phyloP scores from a whole-genome alignment of 2,888 invertebrate species.

The Synanthedon andrenaeformis region DNA sequence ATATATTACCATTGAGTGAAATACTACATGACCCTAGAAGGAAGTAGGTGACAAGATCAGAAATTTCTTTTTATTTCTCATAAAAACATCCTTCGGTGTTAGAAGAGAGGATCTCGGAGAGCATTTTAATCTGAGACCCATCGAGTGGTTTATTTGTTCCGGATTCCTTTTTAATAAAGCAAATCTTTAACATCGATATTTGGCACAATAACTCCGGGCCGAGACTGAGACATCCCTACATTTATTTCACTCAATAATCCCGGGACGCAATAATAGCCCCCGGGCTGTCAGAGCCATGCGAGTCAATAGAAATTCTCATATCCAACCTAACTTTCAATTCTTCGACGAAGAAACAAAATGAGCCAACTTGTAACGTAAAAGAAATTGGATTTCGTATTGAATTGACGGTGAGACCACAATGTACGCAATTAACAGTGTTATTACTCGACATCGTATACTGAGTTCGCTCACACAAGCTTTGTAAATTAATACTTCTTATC shows the following conservation, averaged over 20 bases:
- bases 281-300: conserved; percentile 25
- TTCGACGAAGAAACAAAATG: conserved; percentile 39
- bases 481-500: too few species aligned
- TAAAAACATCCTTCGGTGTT: too few species aligned
- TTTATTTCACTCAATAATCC: conserved; percentile 35
- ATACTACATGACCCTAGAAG: too few species aligned
- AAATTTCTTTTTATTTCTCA: too few species aligned
- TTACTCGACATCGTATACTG: too few species aligned
- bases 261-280: conserved; percentile 29
- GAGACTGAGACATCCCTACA: conserved; percentile 17
- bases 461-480: not conserved
- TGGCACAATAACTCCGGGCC: not conserved
- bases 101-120: not conserved
- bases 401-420: conserved; percentile 29
- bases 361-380: conserved; percentile 53
- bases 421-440: not conserved
- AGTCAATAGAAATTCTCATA: conserved; percentile 36
- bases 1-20: too few species aligned
- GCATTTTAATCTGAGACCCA: not conserved
- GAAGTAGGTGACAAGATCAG: too few species aligned
- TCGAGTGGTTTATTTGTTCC: not conserved
- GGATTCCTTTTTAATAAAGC: not conserved
- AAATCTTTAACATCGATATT: not conserved
- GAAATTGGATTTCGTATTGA: conserved; percentile 63
- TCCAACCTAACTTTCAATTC: conserved; percentile 28